A percentile compares a stretch with the other conserved stretches of the same genome.
Conservation (phyloP, 2,888 invertebrate genomes). For the Ophion obscuratus region DNA sequence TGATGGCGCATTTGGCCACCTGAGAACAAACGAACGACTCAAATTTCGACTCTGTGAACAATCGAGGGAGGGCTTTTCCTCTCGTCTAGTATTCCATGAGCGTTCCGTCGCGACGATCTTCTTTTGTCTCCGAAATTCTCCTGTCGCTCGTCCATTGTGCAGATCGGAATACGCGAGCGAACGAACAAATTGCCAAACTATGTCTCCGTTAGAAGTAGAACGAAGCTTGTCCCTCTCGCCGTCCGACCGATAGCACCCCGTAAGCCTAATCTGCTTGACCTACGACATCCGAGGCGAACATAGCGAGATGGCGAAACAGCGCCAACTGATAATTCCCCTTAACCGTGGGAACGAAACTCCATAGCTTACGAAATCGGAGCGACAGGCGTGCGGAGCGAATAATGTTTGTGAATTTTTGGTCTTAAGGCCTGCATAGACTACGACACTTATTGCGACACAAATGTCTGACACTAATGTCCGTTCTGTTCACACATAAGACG, state of each 20-base stretch:
- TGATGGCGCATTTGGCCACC: conserved; percentile 94
- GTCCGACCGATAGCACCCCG: conserved; percentile 12
- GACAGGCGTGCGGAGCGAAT: conserved; percentile 23
- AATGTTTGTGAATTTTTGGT: conserved; percentile 23
- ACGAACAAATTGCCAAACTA: conserved; percentile 29
- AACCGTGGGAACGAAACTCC: conserved; percentile 52
- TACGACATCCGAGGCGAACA: conserved; percentile 68
- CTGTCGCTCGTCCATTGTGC: conserved; percentile 10
- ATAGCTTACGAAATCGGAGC: conserved; percentile 32
- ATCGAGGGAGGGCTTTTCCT: not conserved
- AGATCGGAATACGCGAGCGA: conserved; percentile 31
- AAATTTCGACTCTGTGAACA: conserved; percentile 4
- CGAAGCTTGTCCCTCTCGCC: not conserved
- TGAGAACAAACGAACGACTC: conserved; percentile 81
- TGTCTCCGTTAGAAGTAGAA: not conserved
- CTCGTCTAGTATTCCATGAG: conserved; percentile 47
- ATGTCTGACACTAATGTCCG: too few relatives aligned
- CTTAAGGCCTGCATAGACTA: too few relatives aligned
- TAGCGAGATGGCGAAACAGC: conserved; percentile 69
- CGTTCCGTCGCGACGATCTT: not conserved
- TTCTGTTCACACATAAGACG: too few relatives aligned
- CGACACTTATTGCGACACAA: too few relatives aligned
- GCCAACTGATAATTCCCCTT: conserved; percentile 67
- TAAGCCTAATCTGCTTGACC: conserved; percentile 59
- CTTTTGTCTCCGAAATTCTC: conserved; percentile 31